Evolutionary conservation across 2,888 invertebrate genomes (phyloP).

Genomic region (Callyntrura sp.): DNA sequence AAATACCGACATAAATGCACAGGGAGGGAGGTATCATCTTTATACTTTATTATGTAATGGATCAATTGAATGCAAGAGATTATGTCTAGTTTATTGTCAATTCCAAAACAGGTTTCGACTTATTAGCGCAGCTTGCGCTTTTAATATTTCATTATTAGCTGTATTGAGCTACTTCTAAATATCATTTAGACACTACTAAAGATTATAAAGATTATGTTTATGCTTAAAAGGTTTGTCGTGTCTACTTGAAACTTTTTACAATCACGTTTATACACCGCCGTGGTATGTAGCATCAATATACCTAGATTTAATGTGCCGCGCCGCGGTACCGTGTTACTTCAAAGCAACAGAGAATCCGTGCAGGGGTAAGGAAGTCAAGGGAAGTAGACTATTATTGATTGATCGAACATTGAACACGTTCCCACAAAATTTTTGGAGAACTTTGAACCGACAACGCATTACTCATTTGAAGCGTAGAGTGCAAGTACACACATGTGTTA

Average conservation of each 20-base stretch:
- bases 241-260: background rate
- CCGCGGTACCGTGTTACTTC: no score
- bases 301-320: background rate
- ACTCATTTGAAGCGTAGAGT: conserved; percentile 25
- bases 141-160: conserved; percentile 34
- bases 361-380: background rate
- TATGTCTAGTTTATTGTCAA: conserved; percentile 32
- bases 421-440: conserved; percentile 47
- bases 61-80: conserved; percentile 40
- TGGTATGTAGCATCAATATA: no score
- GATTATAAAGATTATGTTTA: conserved; percentile 18
- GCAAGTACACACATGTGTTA: conserved; percentile 41
- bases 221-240: conserved; percentile 37
- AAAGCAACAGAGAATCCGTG: conserved; percentile 12
- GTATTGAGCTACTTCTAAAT: conserved; percentile 47
- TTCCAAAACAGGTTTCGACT: conserved; percentile 62
- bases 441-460: conserved; percentile 12
- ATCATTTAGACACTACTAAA: conserved; percentile 39
- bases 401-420: conserved; percentile 56
- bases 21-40: background rate
- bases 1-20: background rate
- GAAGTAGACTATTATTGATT: conserved; percentile 14
- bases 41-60: conserved; percentile 12
- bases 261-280: no score
- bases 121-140: background rate